Evolutionary conservation across 2,888 invertebrate genomes (phyloP).

Genomic region (Marasmarcha lunaedactyla): DNA sequence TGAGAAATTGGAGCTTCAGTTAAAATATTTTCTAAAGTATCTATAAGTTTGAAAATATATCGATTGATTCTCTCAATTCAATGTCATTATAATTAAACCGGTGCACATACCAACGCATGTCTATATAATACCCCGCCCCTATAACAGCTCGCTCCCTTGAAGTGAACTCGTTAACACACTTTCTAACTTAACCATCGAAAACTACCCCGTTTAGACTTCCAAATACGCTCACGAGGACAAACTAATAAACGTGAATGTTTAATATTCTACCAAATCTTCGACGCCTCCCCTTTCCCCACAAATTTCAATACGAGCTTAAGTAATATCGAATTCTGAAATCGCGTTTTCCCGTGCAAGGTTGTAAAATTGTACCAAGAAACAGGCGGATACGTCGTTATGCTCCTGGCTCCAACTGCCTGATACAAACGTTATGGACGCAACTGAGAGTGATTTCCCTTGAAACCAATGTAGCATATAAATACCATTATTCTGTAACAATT

Average conservation of each 20-base stretch:
- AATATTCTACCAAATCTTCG: constrained; percentile 61
- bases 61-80: too few relatives aligned
- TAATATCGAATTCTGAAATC: constrained; percentile 41
- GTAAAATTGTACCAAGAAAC: constrained; percentile 22
- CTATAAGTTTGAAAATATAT: too few relatives aligned
- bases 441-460: constrained; percentile 66
- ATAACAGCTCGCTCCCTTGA: too few relatives aligned
- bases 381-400: constrained; percentile 11
- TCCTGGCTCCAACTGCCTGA: constrained; percentile 21
- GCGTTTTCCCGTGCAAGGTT: constrained; percentile 27
- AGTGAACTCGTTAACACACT: constrained; percentile 62
- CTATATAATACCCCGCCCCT: too few relatives aligned
- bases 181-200: constrained; percentile 53
- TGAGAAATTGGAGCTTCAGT: too few relatives aligned
- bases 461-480: constrained; percentile 69
- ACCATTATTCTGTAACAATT: constrained; percentile 67
- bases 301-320: constrained; percentile 61
- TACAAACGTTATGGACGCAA: constrained; percentile 54
- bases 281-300: constrained; percentile 26
- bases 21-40: too few relatives aligned
- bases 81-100: too few relatives aligned
- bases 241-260: constrained; percentile 70
- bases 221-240: constrained; percentile 58
- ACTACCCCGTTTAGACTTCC: constrained; percentile 60
- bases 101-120: too few relatives aligned